Base-by-base conservation (phyloP, 1,140 invertebrate species). In the Glossosoma conforme region DNA sequence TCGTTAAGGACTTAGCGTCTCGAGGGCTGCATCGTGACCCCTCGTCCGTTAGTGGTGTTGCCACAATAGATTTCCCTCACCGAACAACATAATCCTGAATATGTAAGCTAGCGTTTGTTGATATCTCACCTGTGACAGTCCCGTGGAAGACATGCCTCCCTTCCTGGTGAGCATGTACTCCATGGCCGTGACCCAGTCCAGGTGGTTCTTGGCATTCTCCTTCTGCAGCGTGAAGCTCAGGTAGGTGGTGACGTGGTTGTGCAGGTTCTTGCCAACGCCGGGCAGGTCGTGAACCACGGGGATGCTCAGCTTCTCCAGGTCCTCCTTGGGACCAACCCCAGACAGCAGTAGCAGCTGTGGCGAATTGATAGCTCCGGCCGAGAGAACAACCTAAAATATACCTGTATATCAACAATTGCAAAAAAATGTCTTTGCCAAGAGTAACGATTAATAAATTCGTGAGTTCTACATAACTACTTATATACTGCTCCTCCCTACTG, bases 191-290 rank as follows among this genome's bases (percentile, higher is more conserved):
- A 74, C 70, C 79, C 80, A 84, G 44, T 77, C 78, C n/a, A 86
- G 54, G 35, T 81, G 77, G 28, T 77, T 77, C 1, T 69, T 65
- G 32, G 80, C 77, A 2, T 72, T 75, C 44, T 74, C 66, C 54
- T 78, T 79, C 22, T 62, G 67, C 49, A 80, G 45, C 0, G 60
- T 64, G 49, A 74, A 79, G 19, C 64, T 61, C 24, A 81, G 56
- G 9, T 68, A 76, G 22, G 76, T 80, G 0, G 84, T 80, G 0
- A 85, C 80, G 56, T 87, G 85, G 61, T 87, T 86, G 9, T 85
- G 86, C 1, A 89, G 65, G 61, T 89, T 89, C 49, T 81, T 75
- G 0, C 87, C 86, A 2, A 90, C 87, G 1, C 86, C 86, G 0
- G 80, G 82, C n/a, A 88, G 67, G 50, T 89, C 77, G 21, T 80